Evolutionary conservation across 2,113 vertebrate species (phyloP).

Genomic region (Dascyllus trimaculatus): DNA sequence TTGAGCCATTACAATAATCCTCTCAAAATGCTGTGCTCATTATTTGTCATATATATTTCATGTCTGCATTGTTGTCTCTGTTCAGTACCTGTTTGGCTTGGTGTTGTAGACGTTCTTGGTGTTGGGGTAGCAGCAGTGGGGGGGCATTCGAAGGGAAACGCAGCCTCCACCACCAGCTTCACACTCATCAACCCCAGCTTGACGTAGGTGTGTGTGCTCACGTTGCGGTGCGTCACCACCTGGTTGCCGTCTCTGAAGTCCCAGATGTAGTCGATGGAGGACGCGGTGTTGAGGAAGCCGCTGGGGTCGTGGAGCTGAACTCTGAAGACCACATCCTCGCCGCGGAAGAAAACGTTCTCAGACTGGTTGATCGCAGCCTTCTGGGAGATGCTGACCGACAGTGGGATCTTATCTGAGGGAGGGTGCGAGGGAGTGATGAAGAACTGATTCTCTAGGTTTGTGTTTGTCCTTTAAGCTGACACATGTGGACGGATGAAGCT

Average conservation of each 20-base stretch:
- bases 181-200: slow-evolving; percentile 86
- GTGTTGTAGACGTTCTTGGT: slow-evolving; percentile 53
- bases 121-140: slow-evolving; percentile 76
- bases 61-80: neutral
- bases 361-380: slow-evolving; percentile 89
- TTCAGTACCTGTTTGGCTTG: slow-evolving; percentile 58
- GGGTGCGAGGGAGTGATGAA: neutral
- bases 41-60: neutral
- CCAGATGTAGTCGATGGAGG: slow-evolving; percentile 90
- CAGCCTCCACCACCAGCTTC: slow-evolving; percentile 90
- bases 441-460: neutral
- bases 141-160: slow-evolving; percentile 87
- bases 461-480: slow-evolving; percentile 19
- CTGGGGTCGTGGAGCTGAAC: slow-evolving; percentile 93
- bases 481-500: neutral
- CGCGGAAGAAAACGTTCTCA: slow-evolving; percentile 89
- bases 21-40: neutral
- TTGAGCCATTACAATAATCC: neutral
- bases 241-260: slow-evolving; percentile 92
- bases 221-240: slow-evolving; percentile 85
- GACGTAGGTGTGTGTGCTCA: slow-evolving; percentile 88
- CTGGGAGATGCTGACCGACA: slow-evolving; percentile 90
- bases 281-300: slow-evolving; percentile 89
- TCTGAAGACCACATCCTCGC: slow-evolving; percentile 88
- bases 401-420: slow-evolving; percentile 90